phyloP scores from a whole-genome alignment of 2,888 invertebrate species.

The Emesis furor region DNA sequence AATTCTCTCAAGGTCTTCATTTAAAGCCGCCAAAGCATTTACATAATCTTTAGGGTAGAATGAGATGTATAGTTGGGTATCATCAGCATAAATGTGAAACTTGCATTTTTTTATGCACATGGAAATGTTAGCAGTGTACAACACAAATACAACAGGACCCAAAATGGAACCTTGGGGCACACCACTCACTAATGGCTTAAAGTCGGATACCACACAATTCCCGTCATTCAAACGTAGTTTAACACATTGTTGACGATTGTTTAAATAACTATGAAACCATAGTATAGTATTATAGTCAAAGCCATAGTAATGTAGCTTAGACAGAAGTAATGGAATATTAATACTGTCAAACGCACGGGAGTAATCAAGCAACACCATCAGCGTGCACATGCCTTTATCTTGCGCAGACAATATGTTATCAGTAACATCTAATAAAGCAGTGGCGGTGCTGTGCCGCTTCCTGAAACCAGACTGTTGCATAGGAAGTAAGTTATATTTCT shows the following conservation, averaged over 20 bases:
- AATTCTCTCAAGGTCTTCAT: too few species aligned
- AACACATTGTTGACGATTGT: too few species aligned
- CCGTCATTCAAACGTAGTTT: too few species aligned
- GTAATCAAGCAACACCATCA: neutral
- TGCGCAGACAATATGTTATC: neutral
- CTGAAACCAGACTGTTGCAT: slow-evolving; percentile 40
- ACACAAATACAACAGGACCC: too few species aligned
- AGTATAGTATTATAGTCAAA: neutral
- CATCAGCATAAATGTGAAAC: too few species aligned
- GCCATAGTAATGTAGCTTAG: neutral
- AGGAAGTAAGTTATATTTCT: slow-evolving; percentile 29
- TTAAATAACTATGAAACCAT: neutral
- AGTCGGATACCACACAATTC: too few species aligned
- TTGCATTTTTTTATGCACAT: neutral
- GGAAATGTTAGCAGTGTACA: too few species aligned
- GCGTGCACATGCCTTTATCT: neutral
- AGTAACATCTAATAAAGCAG: neutral
- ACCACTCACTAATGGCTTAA: too few species aligned
- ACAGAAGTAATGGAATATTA: neutral
- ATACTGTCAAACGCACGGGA: neutral
- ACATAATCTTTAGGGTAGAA: too few species aligned
- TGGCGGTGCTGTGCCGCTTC: neutral
- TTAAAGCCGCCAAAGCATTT: too few species aligned
- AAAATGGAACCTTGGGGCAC: too few species aligned
- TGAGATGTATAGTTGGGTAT: too few species aligned